Base-by-base conservation (phyloP, 2,797 vertebrate genomes). In the Sebastes glaucus region DNA sequence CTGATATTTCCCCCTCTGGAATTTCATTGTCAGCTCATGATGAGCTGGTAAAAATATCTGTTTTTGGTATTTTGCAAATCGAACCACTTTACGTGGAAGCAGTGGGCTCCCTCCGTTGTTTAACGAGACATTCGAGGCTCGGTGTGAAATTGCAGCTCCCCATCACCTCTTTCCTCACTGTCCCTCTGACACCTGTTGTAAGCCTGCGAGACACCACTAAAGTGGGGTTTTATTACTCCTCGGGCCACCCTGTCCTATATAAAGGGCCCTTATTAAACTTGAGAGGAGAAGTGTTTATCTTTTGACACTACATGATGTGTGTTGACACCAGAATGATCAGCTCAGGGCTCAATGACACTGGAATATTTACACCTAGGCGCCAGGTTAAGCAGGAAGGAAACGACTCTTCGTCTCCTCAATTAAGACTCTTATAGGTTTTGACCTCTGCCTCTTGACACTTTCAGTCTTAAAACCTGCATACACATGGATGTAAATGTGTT, bases 321-420 rank as follows among this genome's bases (percentile, higher is more conserved):
- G 81, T 91, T 89, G 85, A 89, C 92, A 90, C 88, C 69, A 28
- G 66, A 81, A 80, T 85, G 84, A 84, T 83, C 85, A 77, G 75
- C 75, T 65, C 53, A 4, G 79, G 74, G 14, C 77, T 55, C 64
- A 78, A 46, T 68, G 67, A 83, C 7, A 8, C 55, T 70, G 53
- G 59, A 74, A 80, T 77, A 74, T 91, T 93, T 78, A 74, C 92
- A 87, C 86, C 71, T 61, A 81, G 72, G 81, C 52, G 88, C 71
- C 83, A 82, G 84, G 77, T 84, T 61, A 64, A 76, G 71, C 88
- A 89, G 91, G 89, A 93, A 92, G 90, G 90, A 93, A 93, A 66
- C 30, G 1, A 7, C 77, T 80, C 72, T 67, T 46, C 30, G 74
- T 69, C 68, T 64, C 57, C 35, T 77, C 57, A 80, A 27, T 87